These are phyloP conservation scores for Chondrosia reniformis DNA, from an alignment of 37 sponge, comb jelly and placozoan species.

Conservation along the genomic window DNA sequence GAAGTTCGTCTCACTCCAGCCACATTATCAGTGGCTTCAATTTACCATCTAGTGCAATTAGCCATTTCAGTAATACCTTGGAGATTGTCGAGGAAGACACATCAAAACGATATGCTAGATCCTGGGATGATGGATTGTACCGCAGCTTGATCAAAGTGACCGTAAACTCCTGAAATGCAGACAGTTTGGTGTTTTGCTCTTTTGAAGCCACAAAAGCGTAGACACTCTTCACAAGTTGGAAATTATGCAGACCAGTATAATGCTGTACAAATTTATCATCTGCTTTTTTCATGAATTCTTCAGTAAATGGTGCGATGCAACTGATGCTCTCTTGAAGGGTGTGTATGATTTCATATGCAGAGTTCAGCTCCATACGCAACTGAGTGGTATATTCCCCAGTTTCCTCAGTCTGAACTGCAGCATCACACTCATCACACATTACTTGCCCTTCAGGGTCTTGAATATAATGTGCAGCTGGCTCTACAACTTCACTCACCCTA, in stretches of 20 bases:
- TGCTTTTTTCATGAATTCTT: neutral
- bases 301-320: neutral
- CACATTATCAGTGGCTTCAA: conserved; percentile 45
- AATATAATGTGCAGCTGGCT: too few species aligned
- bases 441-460: neutral
- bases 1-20: conserved; percentile 54
- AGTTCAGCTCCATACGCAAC: neutral
- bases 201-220: neutral
- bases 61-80: conserved; percentile 30
- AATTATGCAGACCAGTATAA: conserved; percentile 25
- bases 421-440: neutral
- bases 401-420: conserved; percentile 13
- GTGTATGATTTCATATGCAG: neutral
- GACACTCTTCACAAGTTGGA: neutral
- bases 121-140: conserved; percentile 15
- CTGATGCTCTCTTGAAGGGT: neutral
- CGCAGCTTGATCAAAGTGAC: conserved; percentile 44
- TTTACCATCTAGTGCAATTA: conserved; percentile 18
- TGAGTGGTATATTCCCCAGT: neutral
- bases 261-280: neutral
- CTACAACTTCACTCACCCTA: neutral
- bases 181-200: conserved; percentile 3
- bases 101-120: conserved; percentile 53
- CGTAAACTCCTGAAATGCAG: conserved; percentile 55
- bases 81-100: conserved; percentile 37